Evolutionary conservation across 2,888 invertebrate species (phyloP), one percentile per base, ranked within the genome.

Genomic region (Cerastis rubricosa): DNA sequence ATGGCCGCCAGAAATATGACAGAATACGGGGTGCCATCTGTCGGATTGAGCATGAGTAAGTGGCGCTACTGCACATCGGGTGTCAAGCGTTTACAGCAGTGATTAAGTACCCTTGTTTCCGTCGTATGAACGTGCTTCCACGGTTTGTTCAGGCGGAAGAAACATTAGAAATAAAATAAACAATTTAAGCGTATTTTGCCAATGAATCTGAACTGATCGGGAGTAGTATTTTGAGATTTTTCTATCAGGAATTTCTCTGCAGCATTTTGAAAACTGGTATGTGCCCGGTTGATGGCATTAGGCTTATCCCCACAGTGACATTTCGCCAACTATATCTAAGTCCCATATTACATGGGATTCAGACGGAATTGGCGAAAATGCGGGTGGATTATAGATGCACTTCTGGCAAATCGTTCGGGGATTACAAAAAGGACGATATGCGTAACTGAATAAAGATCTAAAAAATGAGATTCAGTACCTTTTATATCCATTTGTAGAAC

Each of bases 31-130:
- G 75, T 64, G 64, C 75, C 51, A 80, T 80, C 74, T 79, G 81
- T 57, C 79, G 43, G 47, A 3, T 29, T 49, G 45, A 65, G 19
- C 22, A 51, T 79, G 79, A 80, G 68, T 74, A 80, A 68, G 63
- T 59, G 68, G 64, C 29, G 57, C 57, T 25, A 80, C 68, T 80
- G 57, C 74, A 73, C 80, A 80, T 69, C 68, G 64, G 22, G 35
- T 73, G 81, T 63, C 54, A 59, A 71, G 35, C 61, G 70, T 63
- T 80, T 80, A 81, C 70, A 57, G 35, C 49, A 75, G 43, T 80
- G 76, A 81, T 80, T 75, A 81, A 81, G 54, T 75, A 25, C 49
- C 43, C 12, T 29, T 63, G 57, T 76, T 71, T 63, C 63, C 70
- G 76, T 1, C 35, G 19, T 43, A 22, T 25, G 54, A 68, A n/a